These are phyloP conservation scores for Hyperoodon ampullatus DNA, from an alignment of 2,113 vertebrate genomes.

Conservation along the genomic window DNA sequence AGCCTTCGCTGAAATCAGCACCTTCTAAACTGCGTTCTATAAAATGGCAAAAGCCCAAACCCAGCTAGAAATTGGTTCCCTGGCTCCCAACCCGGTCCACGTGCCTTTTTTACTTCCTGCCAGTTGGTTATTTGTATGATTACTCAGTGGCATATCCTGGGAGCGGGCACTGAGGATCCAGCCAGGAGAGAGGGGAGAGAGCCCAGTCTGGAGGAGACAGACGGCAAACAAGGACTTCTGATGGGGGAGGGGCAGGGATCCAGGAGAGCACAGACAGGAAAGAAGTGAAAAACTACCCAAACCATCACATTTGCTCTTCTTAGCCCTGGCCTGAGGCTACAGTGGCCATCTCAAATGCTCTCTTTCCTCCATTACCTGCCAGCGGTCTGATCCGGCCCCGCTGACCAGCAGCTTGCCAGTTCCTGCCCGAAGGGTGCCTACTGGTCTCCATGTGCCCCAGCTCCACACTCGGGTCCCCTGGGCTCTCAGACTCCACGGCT, in stretches of 20 bases:
- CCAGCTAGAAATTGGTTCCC: background rate
- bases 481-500: background rate
- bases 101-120: background rate
- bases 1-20: background rate
- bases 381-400: background rate
- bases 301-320: background rate
- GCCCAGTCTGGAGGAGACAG: background rate
- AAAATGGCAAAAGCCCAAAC: background rate
- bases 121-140: background rate
- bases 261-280: accelerated
- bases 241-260: background rate
- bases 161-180: background rate
- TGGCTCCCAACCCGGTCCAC: background rate
- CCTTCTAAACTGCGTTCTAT: background rate
- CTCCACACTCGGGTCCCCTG: accelerated
- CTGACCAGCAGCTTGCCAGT: background rate
- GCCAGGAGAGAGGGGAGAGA: background rate
- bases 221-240: background rate
- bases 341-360: accelerated
- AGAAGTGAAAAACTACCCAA: background rate
- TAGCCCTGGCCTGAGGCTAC: background rate
- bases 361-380: background rate
- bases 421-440: accelerated
- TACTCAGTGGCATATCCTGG: too few species aligned
- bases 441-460: background rate